Conservation (phyloP, 2,797 vertebrate genomes). For the Chaetodon trifasciatus region DNA sequence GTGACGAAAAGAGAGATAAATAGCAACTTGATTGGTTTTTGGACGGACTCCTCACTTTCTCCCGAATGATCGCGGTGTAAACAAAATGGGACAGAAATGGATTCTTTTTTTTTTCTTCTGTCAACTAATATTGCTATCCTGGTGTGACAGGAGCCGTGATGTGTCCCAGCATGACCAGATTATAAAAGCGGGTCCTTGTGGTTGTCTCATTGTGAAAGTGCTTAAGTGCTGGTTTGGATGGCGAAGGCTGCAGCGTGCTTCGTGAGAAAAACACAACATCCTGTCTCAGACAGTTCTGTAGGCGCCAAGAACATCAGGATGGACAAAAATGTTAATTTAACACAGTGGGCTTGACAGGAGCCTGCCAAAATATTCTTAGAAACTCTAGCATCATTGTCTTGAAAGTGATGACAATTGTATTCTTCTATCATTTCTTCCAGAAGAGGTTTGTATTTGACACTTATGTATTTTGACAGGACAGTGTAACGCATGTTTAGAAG, state of each 20-base stretch:
- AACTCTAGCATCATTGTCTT: not conserved
- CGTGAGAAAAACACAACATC: not conserved
- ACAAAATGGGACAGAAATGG: not conserved
- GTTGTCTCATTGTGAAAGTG: not conserved
- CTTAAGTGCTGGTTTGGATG: constrained; percentile 2
- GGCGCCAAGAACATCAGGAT: not conserved
- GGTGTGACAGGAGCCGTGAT: not conserved
- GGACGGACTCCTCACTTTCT: not conserved
- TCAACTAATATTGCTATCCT: not conserved
- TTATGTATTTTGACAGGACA: not conserved
- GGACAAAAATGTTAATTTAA: not conserved
- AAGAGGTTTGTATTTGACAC: not conserved
- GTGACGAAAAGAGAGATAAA: not conserved
- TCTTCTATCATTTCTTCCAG: not conserved
- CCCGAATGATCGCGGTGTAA: not conserved
- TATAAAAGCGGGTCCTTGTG: constrained; percentile 1
- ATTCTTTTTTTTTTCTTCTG: too few relatives aligned
- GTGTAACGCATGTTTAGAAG: not conserved
- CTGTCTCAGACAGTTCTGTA: not conserved
- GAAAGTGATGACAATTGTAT: not conserved
- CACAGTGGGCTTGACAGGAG: not conserved
- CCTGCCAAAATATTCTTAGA: too few relatives aligned
- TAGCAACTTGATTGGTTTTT: not conserved
- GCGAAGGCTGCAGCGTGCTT: not conserved
- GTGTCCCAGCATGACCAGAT: constrained; percentile 1